A percentile compares a stretch with the other conserved stretches of the same genome.
Conservation (phyloP, 2,888 invertebrate species). For the Nebria brevicollis region DNA sequence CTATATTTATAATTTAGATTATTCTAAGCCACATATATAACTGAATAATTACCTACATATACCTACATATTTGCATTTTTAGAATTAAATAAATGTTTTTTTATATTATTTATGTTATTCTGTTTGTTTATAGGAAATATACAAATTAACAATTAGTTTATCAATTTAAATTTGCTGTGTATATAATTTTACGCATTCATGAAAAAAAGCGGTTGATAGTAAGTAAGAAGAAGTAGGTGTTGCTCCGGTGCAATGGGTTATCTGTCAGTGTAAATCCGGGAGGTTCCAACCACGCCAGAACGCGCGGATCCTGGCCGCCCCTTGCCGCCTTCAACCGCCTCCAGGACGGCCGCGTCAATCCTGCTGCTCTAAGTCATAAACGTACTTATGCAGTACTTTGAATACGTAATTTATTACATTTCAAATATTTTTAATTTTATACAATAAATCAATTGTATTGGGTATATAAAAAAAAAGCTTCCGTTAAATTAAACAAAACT, state of each 20-base stretch:
- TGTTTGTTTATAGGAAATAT: too few relatives aligned
- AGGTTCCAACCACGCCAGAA: slow-evolving; percentile 31
- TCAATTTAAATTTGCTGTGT: too few relatives aligned
- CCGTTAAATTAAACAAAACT: slow-evolving; percentile 14
- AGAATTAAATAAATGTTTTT: too few relatives aligned
- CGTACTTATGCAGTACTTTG: not conserved
- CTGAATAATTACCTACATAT: too few relatives aligned
- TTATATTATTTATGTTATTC: too few relatives aligned
- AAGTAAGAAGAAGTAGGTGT: slow-evolving; percentile 13
- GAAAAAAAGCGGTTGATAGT: not conserved
- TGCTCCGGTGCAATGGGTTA: slow-evolving; percentile 20
- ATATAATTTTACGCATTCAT: too few relatives aligned
- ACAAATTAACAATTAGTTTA: too few relatives aligned
- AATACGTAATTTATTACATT: not conserved
- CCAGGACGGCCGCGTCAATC: slow-evolving; percentile 38
- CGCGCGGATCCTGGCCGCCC: slow-evolving; percentile 20
- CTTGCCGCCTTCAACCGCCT: slow-evolving; percentile 31
- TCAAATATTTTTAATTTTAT: too few relatives aligned
- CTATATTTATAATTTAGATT: not conserved
- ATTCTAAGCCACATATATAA: not conserved
- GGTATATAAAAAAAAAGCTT: not conserved
- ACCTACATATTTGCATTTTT: too few relatives aligned
- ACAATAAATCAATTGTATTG: too few relatives aligned
- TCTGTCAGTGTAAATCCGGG: slow-evolving; percentile 15
- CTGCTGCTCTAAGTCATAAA: not conserved